Percentiles rank a stretch among this genome's conserved stretches.
phyloP scores from a whole-genome alignment of 2,113 vertebrate species.

The Nothocercus julius region DNA sequence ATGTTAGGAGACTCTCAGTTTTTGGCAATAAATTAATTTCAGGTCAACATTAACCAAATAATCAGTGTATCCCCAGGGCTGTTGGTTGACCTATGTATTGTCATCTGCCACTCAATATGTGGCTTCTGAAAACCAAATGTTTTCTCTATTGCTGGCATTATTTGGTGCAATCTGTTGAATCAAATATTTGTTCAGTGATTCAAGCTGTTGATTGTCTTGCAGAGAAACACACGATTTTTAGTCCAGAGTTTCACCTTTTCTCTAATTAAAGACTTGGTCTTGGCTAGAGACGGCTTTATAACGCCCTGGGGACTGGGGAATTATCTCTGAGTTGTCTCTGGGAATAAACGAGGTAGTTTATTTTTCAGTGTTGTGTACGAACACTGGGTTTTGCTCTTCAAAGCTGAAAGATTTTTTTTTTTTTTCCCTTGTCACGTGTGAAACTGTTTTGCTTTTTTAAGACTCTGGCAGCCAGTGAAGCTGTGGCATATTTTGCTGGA shows the following conservation, averaged over 20 bases:
- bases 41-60: background rate
- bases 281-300: background rate
- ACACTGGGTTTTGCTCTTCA: background rate
- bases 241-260: background rate
- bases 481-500: slow-evolving; percentile 38
- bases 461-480: background rate
- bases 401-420: background rate
- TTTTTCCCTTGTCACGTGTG: background rate
- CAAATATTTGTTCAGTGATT: background rate
- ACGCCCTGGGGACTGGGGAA: background rate
- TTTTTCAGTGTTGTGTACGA: background rate
- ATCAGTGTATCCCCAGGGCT: background rate
- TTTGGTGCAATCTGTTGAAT: background rate
- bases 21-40: background rate
- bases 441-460: slow-evolving; percentile 19
- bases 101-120: background rate
- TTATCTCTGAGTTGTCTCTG: background rate
- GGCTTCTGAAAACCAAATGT: background rate
- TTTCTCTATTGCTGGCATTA: background rate
- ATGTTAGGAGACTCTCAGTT: background rate
- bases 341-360: background rate
- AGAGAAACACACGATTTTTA: background rate
- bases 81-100: background rate
- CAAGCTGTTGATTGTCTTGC: background rate
- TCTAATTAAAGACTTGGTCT: background rate